Percentiles rank a stretch among this genome's conserved stretches.
Conservation (phyloP, 2,888 invertebrate species). For the Apodemia mormo region DNA sequence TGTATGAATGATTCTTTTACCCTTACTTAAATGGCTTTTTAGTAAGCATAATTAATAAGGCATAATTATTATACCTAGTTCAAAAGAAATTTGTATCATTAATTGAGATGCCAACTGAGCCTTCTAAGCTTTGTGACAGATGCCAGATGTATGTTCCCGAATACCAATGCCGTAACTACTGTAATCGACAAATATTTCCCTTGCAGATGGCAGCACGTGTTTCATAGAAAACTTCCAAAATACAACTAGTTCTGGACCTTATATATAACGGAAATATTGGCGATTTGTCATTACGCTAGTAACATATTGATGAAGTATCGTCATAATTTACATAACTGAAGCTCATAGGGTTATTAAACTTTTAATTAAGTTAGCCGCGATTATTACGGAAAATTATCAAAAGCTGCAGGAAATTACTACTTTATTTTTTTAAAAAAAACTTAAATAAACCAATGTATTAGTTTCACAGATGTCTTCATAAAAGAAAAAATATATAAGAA, state of each 20-base stretch:
- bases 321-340: neutral
- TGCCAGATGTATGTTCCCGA: neutral
- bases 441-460: too few relatives aligned
- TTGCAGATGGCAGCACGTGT: conserved; percentile 1
- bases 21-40: too few relatives aligned
- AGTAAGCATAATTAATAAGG: too few relatives aligned
- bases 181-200: neutral
- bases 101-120: neutral
- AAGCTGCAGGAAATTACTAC: too few relatives aligned
- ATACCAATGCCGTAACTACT: conserved; percentile 1
- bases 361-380: too few relatives aligned
- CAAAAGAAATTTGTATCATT: neutral
- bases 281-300: neutral
- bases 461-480: too few relatives aligned
- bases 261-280: neutral
- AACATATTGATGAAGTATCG: too few relatives aligned
- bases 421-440: too few relatives aligned
- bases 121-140: neutral
- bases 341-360: neutral
- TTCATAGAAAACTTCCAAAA: neutral
- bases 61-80: neutral
- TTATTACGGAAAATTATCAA: too few relatives aligned
- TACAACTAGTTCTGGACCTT: neutral
- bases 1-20: too few relatives aligned
- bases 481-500: too few relatives aligned